These are phyloP conservation scores for Hippolais icterina DNA, from an alignment of 2,113 vertebrate species.

Conservation along the genomic window DNA sequence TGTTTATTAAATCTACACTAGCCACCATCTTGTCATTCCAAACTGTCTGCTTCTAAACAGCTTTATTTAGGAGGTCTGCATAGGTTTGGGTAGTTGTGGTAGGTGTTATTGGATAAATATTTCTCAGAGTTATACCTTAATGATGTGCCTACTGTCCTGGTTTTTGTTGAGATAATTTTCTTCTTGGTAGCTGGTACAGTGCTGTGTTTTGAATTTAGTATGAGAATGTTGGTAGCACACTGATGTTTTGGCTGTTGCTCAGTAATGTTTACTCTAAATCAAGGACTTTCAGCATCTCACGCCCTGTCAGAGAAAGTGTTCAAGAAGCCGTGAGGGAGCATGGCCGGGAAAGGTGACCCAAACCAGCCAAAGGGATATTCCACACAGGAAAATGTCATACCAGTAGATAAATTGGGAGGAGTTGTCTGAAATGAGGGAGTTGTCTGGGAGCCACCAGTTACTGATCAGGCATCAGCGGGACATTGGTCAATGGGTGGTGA, in stretches of 20 bases:
- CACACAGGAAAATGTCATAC: not conserved
- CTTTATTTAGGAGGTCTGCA: not conserved
- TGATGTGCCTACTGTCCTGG: not conserved
- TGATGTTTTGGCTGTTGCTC: not conserved
- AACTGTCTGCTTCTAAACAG: not conserved
- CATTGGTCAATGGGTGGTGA: not conserved
- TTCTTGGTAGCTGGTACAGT: not conserved
- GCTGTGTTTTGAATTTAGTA: not conserved
- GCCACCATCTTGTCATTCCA: not conserved
- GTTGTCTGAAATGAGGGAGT: not conserved
- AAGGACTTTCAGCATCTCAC: not conserved
- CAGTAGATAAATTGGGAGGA: not conserved
- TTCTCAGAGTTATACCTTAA: not conserved
- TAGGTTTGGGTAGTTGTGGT: not conserved
- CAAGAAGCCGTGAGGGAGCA: not conserved
- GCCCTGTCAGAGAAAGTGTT: not conserved
- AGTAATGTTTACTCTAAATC: not conserved
- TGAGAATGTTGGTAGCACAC: not conserved
- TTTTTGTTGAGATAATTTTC: not conserved
- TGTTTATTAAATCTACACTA: not conserved
- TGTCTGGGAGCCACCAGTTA: not conserved
- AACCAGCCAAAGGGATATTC: not conserved
- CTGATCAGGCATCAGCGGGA: not conserved
- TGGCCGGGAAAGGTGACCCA: not conserved
- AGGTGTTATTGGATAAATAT: not conserved